phyloP scores from a whole-genome alignment of 2,797 vertebrate species.

The Channallabes apus region DNA sequence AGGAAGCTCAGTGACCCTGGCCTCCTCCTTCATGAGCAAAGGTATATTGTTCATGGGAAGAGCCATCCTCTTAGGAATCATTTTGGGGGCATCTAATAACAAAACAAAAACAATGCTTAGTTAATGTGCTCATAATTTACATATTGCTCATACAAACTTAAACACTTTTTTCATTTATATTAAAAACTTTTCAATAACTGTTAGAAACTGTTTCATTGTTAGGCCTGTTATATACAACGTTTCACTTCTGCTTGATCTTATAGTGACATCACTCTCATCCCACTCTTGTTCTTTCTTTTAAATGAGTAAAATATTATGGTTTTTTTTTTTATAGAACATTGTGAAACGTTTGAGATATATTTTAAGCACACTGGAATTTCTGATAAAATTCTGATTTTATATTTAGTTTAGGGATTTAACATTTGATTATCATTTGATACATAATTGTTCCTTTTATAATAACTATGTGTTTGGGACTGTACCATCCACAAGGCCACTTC shows the following conservation, averaged over 20 bases:
- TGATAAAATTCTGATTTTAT: background rate
- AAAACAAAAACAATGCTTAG: background rate
- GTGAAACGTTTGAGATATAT: background rate
- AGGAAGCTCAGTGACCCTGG: background rate
- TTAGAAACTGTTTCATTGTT: background rate
- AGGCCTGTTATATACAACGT: background rate
- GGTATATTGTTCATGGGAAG: slow-evolving; percentile 18
- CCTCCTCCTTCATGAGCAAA: background rate
- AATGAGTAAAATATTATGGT: background rate
- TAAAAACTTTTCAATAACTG: background rate
- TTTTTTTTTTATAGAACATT: background rate
- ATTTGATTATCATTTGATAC: background rate
- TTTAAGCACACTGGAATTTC: background rate
- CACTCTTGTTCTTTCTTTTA: background rate
- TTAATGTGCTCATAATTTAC: background rate
- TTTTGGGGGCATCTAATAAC: background rate
- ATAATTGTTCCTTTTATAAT: background rate
- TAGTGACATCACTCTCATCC: background rate
- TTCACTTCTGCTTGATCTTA: background rate
- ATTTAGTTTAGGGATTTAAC: no score
- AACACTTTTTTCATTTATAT: background rate
- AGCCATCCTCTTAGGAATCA: background rate
- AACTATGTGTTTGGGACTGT: slow-evolving; percentile 8
- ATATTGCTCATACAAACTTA: background rate
- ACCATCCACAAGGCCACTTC: slow-evolving; percentile 52